Percentiles rank a stretch among this genome's conserved stretches.
phyloP scores from a whole-genome alignment of 2,888 invertebrate genomes.

The Punctoribates punctum region DNA sequence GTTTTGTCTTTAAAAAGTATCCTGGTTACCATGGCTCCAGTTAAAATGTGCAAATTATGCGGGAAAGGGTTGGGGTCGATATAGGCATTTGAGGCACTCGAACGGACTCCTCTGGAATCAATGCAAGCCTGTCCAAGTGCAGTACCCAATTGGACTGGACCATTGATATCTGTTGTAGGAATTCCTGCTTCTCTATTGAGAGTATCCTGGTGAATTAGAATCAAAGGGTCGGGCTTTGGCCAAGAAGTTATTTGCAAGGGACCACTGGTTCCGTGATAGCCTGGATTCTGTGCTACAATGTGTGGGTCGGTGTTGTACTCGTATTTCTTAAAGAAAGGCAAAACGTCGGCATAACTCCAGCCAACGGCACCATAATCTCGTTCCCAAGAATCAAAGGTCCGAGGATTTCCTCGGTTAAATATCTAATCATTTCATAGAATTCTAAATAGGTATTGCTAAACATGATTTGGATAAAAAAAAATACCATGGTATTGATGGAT shows the following conservation, averaged over 20 bases:
- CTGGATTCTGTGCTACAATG: background rate
- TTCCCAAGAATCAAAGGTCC: background rate
- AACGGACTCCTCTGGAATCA: background rate
- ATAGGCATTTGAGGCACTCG: background rate
- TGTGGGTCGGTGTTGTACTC: background rate
- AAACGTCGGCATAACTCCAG: background rate
- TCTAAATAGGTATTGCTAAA: too few species aligned
- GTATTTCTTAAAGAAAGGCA: background rate
- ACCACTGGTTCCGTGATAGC: background rate
- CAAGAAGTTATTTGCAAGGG: background rate
- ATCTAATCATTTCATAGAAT: too few species aligned
- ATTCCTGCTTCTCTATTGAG: background rate
- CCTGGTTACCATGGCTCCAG: background rate
- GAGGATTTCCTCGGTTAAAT: conserved; percentile 5
- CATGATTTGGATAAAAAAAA: too few species aligned
- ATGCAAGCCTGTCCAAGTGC: background rate
- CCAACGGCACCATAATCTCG: background rate
- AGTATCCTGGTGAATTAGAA: background rate
- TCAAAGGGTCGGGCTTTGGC: background rate
- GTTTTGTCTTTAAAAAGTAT: background rate
- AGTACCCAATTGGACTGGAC: background rate
- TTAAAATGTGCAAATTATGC: background rate
- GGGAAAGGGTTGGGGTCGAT: conserved; percentile 8
- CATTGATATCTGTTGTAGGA: background rate
- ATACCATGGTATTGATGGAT: background rate